Conservation (phyloP, 2,113 vertebrate genomes). For the Leucoraja erinaceus region DNA sequence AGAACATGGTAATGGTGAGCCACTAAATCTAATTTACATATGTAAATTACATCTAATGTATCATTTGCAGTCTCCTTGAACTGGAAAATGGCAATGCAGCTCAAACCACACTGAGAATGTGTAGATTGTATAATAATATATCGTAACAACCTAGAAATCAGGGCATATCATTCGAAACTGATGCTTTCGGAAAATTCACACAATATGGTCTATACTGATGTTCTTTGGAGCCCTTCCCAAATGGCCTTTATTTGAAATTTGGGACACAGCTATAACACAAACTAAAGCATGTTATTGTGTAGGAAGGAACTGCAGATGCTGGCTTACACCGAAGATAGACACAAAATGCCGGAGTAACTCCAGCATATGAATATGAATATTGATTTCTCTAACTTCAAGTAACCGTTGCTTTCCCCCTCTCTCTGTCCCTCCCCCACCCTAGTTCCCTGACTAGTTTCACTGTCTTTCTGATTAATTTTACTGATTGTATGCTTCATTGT, state of each 20-base stretch:
- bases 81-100: background rate
- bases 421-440: too few relatives aligned
- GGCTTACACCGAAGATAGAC: too few relatives aligned
- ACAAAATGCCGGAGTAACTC: too few relatives aligned
- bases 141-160: background rate
- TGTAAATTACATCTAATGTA: constrained; percentile 9
- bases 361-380: too few relatives aligned
- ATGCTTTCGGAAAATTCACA: background rate
- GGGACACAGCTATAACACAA: too few relatives aligned
- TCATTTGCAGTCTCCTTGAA: background rate
- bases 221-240: background rate
- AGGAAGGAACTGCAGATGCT: too few relatives aligned
- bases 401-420: too few relatives aligned
- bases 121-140: background rate
- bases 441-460: too few relatives aligned
- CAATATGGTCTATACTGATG: background rate
- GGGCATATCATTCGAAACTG: background rate
- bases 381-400: too few relatives aligned
- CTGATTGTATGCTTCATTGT: too few relatives aligned
- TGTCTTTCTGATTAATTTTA: too few relatives aligned
- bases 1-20: constrained; percentile 12
- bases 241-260: background rate
- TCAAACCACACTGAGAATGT: background rate
- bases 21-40: background rate
- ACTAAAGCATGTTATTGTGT: background rate